Evolutionary conservation across 2,888 invertebrate species (phyloP), one percentile per base, ranked within the genome.

Genomic region (Philereme vetulata): DNA sequence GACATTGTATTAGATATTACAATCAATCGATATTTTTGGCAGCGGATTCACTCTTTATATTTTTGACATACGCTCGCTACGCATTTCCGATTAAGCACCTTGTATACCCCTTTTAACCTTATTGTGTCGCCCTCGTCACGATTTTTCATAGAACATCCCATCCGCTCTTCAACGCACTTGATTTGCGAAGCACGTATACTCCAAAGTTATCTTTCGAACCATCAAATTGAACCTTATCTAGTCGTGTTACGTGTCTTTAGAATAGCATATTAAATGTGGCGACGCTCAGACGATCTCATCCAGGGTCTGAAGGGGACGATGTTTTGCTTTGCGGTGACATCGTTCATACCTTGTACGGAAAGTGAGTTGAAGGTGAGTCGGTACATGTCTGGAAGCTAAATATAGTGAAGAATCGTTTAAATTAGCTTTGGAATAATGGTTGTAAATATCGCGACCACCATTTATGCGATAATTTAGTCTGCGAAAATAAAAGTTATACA

Each of bases 131-230:
- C 88, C 90, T 81, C 79, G 79, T 85, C 88, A 86, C 88, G 88
- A 90, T 90, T 91, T 90, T 91, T 91, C 90, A 89, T 88, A 87
- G 84, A 82, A 35, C 62, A 62, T 85, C 81, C 85, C 86, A 85
- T 89, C 88, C 85, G 81, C 88, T 86, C 88, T 88, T 85, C 82
- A 88, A 85, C 82, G 79, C 82, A 90, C 90, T 91, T 90, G 90
- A 92, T 92, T 91, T 91, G 86, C 90, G 75, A 82, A 85, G 90
- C 90, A 90, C 90, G 90, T 88, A 84, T 72, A 72, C 76, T 67
- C 72, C 66, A 75, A 66, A 68, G 71, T 67, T 75, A 61, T 65
- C 66, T 64, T 58, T 48, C 55, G 64, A 61, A 45, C 48, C 62
- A 60, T 66, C 66, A 66, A 60, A 64, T 72, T 82, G 73, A 77